Conservation (phyloP, 2,797 vertebrate genomes). For the Gymnoscopelus braueri region DNA sequence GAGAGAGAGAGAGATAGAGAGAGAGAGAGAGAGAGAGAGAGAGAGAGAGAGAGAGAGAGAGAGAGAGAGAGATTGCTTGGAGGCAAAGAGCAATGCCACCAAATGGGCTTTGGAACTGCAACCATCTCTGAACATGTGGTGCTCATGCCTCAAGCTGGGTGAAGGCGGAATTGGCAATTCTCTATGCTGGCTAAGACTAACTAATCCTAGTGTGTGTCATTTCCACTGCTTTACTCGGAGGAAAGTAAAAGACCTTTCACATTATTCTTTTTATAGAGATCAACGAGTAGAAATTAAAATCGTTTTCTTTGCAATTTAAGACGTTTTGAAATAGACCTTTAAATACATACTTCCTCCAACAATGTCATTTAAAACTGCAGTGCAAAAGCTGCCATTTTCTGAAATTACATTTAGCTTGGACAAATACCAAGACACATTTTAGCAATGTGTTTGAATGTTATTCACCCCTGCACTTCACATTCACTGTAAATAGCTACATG, state of each 20-base stretch:
- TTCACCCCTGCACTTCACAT: constrained; percentile 20
- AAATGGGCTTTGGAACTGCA: constrained; percentile 13
- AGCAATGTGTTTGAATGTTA: constrained; percentile 18
- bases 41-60: constrained; percentile 11
- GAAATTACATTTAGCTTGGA: constrained; percentile 19
- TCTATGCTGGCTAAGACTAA: constrained; percentile 26
- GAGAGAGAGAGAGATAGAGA: constrained; percentile 7
- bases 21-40: constrained; percentile 9
- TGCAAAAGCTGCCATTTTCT: neutral
- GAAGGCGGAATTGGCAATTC: constrained; percentile 49
- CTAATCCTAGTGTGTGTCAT: constrained; percentile 28
- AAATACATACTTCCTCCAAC: neutral
- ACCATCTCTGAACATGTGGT: constrained; percentile 18
- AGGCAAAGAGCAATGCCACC: constrained; percentile 13
- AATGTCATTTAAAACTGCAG: constrained; percentile 6
- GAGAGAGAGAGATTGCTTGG: constrained; percentile 9
- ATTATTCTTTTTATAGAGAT: constrained; percentile 10
- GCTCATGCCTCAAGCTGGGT: constrained; percentile 35
- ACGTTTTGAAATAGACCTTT: constrained; percentile 5
- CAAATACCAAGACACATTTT: constrained; percentile 22
- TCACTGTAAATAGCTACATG: constrained; percentile 13
- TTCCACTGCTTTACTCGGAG: constrained; percentile 12
- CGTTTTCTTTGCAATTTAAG: constrained; percentile 14
- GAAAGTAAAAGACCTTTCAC: constrained; percentile 22
- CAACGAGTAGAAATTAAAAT: constrained; percentile 31